Conservation (phyloP, 2,797 vertebrate genomes). For the Ibycter americanus region DNA sequence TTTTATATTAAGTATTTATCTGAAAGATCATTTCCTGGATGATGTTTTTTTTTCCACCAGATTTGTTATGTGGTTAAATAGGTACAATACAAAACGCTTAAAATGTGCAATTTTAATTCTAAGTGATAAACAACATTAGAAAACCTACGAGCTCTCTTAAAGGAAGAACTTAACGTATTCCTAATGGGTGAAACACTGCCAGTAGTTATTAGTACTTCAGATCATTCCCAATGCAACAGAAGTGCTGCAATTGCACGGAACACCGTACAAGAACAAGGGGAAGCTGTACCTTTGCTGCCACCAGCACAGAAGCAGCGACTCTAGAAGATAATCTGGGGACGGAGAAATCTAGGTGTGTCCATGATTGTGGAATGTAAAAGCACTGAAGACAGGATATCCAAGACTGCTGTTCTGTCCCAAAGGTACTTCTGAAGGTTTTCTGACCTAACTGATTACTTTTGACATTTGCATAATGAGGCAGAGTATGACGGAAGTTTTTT, state of each 20-base stretch:
- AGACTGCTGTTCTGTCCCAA: not conserved
- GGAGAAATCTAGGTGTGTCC: not conserved
- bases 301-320: not conserved
- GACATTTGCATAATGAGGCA: not conserved
- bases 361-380: not conserved
- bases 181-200: not conserved
- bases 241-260: not conserved
- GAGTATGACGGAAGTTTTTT: not conserved
- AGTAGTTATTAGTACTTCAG: not conserved
- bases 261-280: not conserved
- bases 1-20: not conserved
- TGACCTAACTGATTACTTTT: not conserved
- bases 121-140: not conserved
- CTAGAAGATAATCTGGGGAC: not conserved
- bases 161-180: not conserved
- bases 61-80: not conserved
- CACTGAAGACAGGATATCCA: not conserved
- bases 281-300: not conserved
- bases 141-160: not conserved
- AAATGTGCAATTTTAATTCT: not conserved
- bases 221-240: not conserved
- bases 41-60: not conserved
- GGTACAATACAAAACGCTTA: not conserved
- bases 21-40: not conserved
- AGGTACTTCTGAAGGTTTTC: not conserved